Evolutionary conservation across 2,113 vertebrate species (phyloP).

Genomic region (Mirza zaza): DNA sequence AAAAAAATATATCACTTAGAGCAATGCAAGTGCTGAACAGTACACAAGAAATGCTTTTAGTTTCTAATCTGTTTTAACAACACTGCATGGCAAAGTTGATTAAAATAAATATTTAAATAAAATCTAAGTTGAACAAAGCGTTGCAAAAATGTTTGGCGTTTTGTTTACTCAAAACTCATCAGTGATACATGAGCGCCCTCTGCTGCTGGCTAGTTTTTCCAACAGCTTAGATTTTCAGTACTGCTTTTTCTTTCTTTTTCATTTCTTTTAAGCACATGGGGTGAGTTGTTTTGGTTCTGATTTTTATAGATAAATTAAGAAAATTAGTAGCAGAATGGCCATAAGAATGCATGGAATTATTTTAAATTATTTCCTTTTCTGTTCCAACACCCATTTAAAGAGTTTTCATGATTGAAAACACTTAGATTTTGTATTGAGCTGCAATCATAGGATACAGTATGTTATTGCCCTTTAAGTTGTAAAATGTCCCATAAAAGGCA

Average conservation of each 20-base stretch:
- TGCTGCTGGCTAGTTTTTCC: conserved; percentile 59
- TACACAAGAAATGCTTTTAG: conserved; percentile 44
- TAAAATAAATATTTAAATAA: conserved; percentile 80
- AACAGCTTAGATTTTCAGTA: not conserved
- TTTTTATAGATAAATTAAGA: not conserved
- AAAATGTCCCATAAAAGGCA: conserved; percentile 14
- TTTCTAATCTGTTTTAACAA: conserved; percentile 77
- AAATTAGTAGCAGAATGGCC: conserved; percentile 31
- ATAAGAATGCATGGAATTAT: conserved; percentile 20
- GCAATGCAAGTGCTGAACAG: conserved; percentile 46
- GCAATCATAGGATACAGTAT: not conserved
- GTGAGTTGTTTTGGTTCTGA: not conserved
- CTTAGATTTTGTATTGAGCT: not conserved
- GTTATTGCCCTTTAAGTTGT: conserved; percentile 46
- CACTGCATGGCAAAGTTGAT: conserved; percentile 71
- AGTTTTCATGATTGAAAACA: not conserved
- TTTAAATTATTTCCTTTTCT: not conserved
- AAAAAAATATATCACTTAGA: conserved; percentile 68
- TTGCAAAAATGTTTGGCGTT: not conserved
- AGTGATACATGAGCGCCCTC: conserved; percentile 78
- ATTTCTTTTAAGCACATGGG: not conserved
- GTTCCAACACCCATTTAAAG: conserved; percentile 22
- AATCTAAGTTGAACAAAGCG: conserved; percentile 53
- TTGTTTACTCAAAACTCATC: not conserved
- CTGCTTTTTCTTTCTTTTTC: not conserved